phyloP scores from a whole-genome alignment of 2,113 vertebrate species.

The Rhinogobius similis region DNA sequence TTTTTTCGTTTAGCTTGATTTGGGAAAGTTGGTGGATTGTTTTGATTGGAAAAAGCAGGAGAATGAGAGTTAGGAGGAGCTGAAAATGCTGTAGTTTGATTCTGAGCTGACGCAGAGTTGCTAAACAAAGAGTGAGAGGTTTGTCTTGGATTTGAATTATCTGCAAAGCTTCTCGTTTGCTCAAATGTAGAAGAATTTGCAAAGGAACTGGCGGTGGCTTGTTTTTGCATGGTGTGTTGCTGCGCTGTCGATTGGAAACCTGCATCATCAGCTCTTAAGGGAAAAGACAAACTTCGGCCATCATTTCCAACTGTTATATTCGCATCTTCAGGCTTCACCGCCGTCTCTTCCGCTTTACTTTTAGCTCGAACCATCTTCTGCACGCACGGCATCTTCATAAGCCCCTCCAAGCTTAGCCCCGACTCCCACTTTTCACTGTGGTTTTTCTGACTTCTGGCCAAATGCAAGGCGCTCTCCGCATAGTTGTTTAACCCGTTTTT shows the following conservation, averaged over 20 bases:
- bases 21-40: constrained; percentile 56
- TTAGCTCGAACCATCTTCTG: constrained; percentile 79
- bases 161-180: constrained; percentile 14
- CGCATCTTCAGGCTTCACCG: constrained; percentile 69
- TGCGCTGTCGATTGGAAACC: constrained; percentile 32
- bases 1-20: constrained; percentile 73
- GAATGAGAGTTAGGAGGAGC: constrained; percentile 54
- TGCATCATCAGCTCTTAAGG: constrained; percentile 40
- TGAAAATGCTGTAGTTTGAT: constrained; percentile 23
- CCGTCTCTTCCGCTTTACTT: constrained; percentile 49
- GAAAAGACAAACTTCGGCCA: constrained; percentile 47
- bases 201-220: constrained; percentile 13
- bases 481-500: constrained; percentile 91
- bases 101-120: constrained; percentile 46
- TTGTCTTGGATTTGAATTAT: constrained; percentile 21
- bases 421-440: constrained; percentile 92
- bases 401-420: constrained; percentile 80
- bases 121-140: constrained; percentile 25
- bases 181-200: constrained; percentile 23
- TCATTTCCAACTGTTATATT: constrained; percentile 69
- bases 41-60: constrained; percentile 41
- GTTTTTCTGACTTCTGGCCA: constrained; percentile 85
- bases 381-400: constrained; percentile 83
- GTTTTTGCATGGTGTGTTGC: constrained; percentile 28
- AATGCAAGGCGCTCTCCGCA: constrained; percentile 84